Evolutionary conservation across 2,888 invertebrate species (phyloP).

Genomic region (Cantharis flavilabris): DNA sequence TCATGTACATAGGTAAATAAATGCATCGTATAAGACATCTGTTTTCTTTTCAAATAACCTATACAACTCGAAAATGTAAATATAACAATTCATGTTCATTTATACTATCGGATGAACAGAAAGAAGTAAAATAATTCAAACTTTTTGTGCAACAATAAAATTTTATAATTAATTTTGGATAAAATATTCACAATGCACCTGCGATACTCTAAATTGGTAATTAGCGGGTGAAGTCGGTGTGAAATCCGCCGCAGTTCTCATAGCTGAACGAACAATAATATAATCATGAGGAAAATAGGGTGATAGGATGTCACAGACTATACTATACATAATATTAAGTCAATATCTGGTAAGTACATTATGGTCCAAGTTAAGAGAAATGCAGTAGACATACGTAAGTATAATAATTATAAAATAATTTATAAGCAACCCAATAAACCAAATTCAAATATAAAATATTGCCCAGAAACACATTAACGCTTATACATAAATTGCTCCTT

Average conservation of each 20-base stretch:
- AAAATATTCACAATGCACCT: slow-evolving; percentile 50
- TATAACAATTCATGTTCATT: neutral
- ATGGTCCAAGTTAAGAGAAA: neutral
- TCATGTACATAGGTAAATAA: slow-evolving; percentile 22
- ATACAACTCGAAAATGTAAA: neutral
- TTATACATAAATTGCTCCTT: no score
- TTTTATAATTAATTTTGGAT: slow-evolving; percentile 49
- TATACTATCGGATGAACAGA: neutral
- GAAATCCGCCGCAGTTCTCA: slow-evolving; percentile 55
- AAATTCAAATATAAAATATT: no score
- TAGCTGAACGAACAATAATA: slow-evolving; percentile 54
- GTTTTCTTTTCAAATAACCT: neutral
- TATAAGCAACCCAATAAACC: no score
- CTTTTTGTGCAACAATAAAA: slow-evolving; percentile 49
- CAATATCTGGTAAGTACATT: neutral
- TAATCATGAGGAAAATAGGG: slow-evolving; percentile 43
- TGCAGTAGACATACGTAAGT: neutral
- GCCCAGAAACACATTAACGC: no score
- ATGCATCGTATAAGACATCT: neutral
- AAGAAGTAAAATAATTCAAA: neutral
- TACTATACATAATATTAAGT: slow-evolving; percentile 16
- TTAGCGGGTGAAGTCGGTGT: slow-evolving; percentile 57
- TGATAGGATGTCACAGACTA: slow-evolving; percentile 16
- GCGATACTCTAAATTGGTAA: slow-evolving; percentile 55
- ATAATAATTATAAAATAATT: neutral